Conservation (phyloP, 92 coral and sea anemone species). For the Plumapathes pennacea region DNA sequence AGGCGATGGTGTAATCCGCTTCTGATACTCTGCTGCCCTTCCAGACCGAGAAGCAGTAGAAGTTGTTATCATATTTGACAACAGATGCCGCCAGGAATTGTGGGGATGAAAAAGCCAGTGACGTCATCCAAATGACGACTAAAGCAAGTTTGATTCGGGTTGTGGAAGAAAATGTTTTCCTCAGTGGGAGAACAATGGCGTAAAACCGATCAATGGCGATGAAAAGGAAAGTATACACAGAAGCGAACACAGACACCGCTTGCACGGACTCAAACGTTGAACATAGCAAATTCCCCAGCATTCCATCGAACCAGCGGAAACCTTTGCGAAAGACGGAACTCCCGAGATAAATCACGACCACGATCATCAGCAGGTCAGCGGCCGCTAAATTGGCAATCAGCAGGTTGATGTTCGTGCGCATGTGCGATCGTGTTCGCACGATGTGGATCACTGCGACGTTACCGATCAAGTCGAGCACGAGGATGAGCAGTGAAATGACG, state of each 20-base stretch:
- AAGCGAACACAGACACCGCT: constrained; percentile 47
- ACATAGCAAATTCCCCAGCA: constrained; percentile 61
- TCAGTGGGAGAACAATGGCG: constrained; percentile 60
- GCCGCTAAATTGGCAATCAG: constrained; percentile 67
- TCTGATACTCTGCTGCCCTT: constrained; percentile 38
- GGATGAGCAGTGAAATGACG: constrained; percentile 31
- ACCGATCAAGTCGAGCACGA: constrained; percentile 59
- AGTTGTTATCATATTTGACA: constrained; percentile 1
- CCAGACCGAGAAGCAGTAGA: constrained; percentile 51
- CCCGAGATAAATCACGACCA: constrained; percentile 46
- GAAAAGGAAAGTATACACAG: constrained; percentile 61
- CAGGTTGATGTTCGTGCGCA: constrained; percentile 64
- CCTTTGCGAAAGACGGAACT: constrained; percentile 45
- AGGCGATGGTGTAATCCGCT: constrained; percentile 25
- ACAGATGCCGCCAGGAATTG: constrained; percentile 50
- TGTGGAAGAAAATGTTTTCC: constrained; percentile 31
- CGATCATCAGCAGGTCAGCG: constrained; percentile 76
- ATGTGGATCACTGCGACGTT: constrained; percentile 66
- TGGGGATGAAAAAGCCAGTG: constrained; percentile 56
- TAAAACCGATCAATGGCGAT: constrained; percentile 73
- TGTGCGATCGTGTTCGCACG: constrained; percentile 65
- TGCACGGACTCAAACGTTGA: constrained; percentile 42
- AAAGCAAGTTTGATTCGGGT: constrained; percentile 18
- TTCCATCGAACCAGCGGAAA: constrained; percentile 75
- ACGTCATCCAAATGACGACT: constrained; percentile 43